A percentile compares a stretch with the other conserved stretches of the same genome.
Evolutionary conservation across 2,888 invertebrate genomes (phyloP).

Genomic region (Neuroscelio doddi): DNA sequence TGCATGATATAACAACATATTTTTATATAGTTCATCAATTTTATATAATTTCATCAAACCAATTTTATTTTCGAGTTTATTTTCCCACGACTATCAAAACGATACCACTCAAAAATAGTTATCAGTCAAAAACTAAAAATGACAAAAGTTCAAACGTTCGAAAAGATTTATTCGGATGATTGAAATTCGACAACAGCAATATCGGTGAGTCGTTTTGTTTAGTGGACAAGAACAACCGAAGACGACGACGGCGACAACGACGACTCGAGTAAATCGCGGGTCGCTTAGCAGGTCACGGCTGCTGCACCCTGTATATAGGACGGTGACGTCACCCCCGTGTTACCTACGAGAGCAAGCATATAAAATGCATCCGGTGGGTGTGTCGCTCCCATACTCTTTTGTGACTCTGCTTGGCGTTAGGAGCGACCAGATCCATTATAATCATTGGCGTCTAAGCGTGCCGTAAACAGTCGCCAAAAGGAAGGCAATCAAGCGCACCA

Average conservation of each 20-base stretch:
- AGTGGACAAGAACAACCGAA: constrained; percentile 11
- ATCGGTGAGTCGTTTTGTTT: no score
- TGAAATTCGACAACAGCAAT: no score
- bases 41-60: no score
- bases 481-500: neutral
- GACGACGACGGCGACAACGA: constrained; percentile 47
- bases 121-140: no score
- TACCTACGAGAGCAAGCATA: constrained; percentile 59
- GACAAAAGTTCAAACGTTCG: no score
- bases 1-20: no score
- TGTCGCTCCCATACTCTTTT: constrained; percentile 69
- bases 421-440: constrained; percentile 62
- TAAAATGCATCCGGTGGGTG: constrained; percentile 70
- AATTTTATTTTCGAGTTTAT: no score
- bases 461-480: constrained; percentile 50
- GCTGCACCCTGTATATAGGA: constrained; percentile 60
- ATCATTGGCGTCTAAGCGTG: constrained; percentile 57
- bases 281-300: constrained; percentile 59
- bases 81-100: no score
- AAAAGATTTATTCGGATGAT: no score
- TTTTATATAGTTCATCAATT: no score
- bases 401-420: constrained; percentile 62
- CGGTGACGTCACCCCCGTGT: constrained; percentile 60
- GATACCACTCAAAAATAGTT: no score
- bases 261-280: constrained; percentile 43